Base-by-base conservation (phyloP, 2,113 vertebrate genomes). In the Gavialis gangeticus region DNA sequence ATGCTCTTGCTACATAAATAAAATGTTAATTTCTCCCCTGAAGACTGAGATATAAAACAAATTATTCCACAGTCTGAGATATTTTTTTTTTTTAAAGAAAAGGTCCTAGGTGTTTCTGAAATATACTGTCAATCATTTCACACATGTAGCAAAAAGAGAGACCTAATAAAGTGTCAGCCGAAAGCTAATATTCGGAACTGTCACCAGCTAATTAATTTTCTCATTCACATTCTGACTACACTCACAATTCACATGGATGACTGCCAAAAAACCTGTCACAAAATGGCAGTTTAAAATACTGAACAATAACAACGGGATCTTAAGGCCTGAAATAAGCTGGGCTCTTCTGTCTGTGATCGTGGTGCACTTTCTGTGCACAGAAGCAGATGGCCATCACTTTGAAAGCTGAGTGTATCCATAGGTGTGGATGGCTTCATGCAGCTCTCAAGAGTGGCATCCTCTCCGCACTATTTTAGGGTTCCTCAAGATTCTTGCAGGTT, bases 151-250 rank as follows among this genome's bases (percentile, higher is more conserved):
- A 77, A 90, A 46, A 56, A 78, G 79, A 90, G 22, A 91, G 76
- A 84, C 25, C 64, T 83, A 66, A 84, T 88, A 93, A 92, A 92
- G n/a, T 80, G 55, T 54, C 59, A 81, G 87, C 62, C 88, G 63
- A 92, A 94, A 95, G 87, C 71, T 91, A 94, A 87, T 78, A 91
- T 76, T 63, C 92, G 11, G 86, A 82, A 82, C 62, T 92, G 87
- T 82, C 85, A 89, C 30, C 92, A 89, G 34, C 79, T 95, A 91
- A 92, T 96, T 96, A 93, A 87, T 92, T 97, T 92, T 75, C 81
- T 93, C 90, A 79, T 87, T 76, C 28, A 14, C 84, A 90, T 95
- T 95, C 81, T 59, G 63, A 79, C 14, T 77, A 66, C 4, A 59
- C 11, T 73, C 28, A 19, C 82, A 92, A 77, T 34, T 66, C 81